These are phyloP conservation scores for Copsychus sechellarum DNA, from an alignment of 2,113 vertebrate species.

Conservation along the genomic window DNA sequence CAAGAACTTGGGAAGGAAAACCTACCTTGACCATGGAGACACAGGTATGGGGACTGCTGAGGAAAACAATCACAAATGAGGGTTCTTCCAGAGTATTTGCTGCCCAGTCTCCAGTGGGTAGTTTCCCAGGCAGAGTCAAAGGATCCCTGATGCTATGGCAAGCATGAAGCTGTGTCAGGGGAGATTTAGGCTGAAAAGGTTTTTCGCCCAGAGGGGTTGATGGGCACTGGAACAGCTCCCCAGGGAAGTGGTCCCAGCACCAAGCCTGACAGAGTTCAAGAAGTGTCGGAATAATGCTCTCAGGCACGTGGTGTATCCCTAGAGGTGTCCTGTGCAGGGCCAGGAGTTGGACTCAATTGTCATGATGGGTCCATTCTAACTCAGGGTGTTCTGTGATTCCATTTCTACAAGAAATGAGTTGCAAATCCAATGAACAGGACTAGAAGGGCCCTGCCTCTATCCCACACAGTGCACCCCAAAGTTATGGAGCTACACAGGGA, in stretches of 20 bases:
- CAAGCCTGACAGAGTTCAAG: background rate
- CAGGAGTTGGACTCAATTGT: accelerated
- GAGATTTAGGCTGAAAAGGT: background rate
- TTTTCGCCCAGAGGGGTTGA: accelerated
- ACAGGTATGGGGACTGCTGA: background rate
- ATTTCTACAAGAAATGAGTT: background rate
- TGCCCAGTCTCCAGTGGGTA: background rate
- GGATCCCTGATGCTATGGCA: background rate
- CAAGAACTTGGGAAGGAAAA: accelerated
- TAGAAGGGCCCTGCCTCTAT: background rate
- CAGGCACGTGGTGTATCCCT: background rate
- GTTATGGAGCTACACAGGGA: background rate
- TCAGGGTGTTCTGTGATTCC: background rate
- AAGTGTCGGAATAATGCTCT: background rate
- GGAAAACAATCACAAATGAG: background rate
- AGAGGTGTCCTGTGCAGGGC: background rate
- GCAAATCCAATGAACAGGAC: background rate
- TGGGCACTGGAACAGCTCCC: background rate
- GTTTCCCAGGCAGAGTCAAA: background rate
- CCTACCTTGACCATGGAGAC: too few relatives aligned
- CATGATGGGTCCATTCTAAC: accelerated
- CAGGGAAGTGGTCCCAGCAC: background rate
- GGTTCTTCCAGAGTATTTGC: background rate
- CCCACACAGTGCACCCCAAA: background rate
- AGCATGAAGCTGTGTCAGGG: background rate